These are phyloP conservation scores for Acrocephalus kingi DNA, from an alignment of 2,113 vertebrate species.

Conservation along the genomic window DNA sequence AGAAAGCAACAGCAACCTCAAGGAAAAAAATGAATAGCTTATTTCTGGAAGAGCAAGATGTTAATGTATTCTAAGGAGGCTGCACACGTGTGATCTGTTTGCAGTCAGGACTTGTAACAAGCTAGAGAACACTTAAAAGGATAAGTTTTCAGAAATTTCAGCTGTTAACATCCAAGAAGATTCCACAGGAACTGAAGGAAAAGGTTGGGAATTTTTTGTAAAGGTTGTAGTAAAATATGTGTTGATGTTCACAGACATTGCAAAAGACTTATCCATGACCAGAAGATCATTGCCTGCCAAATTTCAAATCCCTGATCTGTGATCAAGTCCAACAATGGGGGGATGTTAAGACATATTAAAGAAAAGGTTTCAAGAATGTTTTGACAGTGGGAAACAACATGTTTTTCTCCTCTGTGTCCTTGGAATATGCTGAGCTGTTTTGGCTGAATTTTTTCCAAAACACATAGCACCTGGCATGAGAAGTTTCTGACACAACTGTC, in stretches of 20 bases:
- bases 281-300: conserved; percentile 3
- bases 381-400: conserved; percentile 44
- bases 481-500: conserved; percentile 15
- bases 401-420: conserved; percentile 14
- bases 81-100: background rate
- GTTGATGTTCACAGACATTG: conserved; percentile 23
- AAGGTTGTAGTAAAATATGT: background rate
- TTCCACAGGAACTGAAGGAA: background rate
- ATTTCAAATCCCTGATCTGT: conserved; percentile 36
- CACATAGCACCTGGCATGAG: conserved; percentile 15
- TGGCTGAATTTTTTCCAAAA: conserved; percentile 39
- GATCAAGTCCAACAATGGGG: conserved; percentile 20
- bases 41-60: background rate
- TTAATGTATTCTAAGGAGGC: background rate
- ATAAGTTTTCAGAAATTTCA: background rate
- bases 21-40: background rate
- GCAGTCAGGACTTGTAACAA: background rate
- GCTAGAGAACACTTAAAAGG: background rate
- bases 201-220: background rate
- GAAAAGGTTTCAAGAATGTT: conserved; percentile 48
- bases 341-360: conserved; percentile 15
- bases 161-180: background rate
- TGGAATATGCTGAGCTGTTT: conserved; percentile 22
- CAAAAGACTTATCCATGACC: conserved; percentile 24
- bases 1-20: background rate